phyloP scores from a whole-genome alignment of 2,113 vertebrate genomes.

The Limnothrissa miodon region DNA sequence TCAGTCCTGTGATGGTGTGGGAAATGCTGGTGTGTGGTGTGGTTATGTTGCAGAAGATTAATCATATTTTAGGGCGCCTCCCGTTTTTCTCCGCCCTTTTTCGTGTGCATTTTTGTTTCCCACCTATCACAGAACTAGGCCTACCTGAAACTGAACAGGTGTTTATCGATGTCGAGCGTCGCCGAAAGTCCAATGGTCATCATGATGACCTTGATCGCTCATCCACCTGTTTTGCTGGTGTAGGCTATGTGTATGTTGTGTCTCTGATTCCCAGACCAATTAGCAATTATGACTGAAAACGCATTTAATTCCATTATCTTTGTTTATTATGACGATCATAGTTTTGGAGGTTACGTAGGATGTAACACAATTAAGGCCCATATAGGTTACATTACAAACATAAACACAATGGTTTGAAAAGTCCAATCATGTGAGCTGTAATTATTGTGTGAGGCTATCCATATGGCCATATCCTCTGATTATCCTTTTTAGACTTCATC shows the following conservation, averaged over 20 bases:
- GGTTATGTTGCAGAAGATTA: constrained; percentile 55
- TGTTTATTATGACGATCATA: background rate
- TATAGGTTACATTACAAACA: background rate
- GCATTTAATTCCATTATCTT: background rate
- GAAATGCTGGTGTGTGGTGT: constrained; percentile 31
- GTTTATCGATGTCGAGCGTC: constrained; percentile 63
- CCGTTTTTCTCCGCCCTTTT: constrained; percentile 16
- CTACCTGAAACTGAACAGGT: constrained; percentile 70
- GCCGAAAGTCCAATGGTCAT: constrained; percentile 69
- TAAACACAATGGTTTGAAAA: too few species aligned
- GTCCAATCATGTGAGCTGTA: too few species aligned
- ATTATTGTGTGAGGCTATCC: too few species aligned
- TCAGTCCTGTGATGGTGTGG: background rate
- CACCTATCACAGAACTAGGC: constrained; percentile 3
- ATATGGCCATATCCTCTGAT: too few species aligned
- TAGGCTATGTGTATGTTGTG: constrained; percentile 25
- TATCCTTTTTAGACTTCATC: too few species aligned
- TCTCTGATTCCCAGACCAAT: background rate
- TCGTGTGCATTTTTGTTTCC: constrained; percentile 61
- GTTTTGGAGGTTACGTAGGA: background rate
- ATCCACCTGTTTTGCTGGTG: background rate
- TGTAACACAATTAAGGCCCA: background rate
- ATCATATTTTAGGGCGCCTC: constrained; percentile 57
- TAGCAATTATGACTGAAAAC: background rate
- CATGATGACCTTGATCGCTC: constrained; percentile 34